Percentiles rank a stretch among this genome's conserved stretches.
Evolutionary conservation across 1,140 invertebrate genomes (phyloP).

Genomic region (Zaprionus kolodkinae): DNA sequence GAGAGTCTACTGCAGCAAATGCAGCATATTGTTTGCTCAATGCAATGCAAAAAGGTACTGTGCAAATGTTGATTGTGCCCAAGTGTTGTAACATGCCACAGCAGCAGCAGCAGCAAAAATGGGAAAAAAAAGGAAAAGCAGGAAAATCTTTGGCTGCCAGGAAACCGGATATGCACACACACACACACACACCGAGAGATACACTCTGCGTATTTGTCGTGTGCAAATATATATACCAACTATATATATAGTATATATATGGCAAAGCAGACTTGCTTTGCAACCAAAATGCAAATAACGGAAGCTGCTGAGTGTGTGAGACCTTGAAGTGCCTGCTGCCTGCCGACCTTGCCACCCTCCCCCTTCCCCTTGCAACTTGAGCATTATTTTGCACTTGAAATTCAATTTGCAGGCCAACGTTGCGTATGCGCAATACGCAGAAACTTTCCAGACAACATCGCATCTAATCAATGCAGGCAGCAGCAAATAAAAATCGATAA

Average conservation of each 20-base stretch:
- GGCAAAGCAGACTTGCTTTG: slow-evolving; percentile 39
- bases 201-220: slow-evolving; percentile 66
- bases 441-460: slow-evolving; percentile 57
- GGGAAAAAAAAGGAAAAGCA: slow-evolving; percentile 28
- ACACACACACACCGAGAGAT: slow-evolving; percentile 27
- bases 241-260: slow-evolving; percentile 4
- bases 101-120: slow-evolving; percentile 18
- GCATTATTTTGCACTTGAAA: slow-evolving; percentile 51
- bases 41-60: slow-evolving; percentile 71
- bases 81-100: slow-evolving; percentile 49
- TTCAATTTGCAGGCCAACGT: slow-evolving; percentile 58
- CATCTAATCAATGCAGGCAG: slow-evolving; percentile 4
- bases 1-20: slow-evolving; percentile 42
- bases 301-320: slow-evolving; percentile 25
- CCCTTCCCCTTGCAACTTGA: background rate
- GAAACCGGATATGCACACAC: slow-evolving; percentile 71
- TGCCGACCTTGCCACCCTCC: slow-evolving; percentile 24
- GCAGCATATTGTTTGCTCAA: slow-evolving; percentile 65
- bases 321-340: slow-evolving; percentile 3
- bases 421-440: slow-evolving; percentile 65
- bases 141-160: slow-evolving; percentile 32
- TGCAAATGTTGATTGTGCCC: slow-evolving; percentile 77
- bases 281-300: slow-evolving; percentile 71
- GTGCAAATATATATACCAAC: slow-evolving; percentile 56
- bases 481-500: slow-evolving; percentile 11